Base-by-base conservation (phyloP, 2,797 vertebrate species). In the Sebastes aleutianus region DNA sequence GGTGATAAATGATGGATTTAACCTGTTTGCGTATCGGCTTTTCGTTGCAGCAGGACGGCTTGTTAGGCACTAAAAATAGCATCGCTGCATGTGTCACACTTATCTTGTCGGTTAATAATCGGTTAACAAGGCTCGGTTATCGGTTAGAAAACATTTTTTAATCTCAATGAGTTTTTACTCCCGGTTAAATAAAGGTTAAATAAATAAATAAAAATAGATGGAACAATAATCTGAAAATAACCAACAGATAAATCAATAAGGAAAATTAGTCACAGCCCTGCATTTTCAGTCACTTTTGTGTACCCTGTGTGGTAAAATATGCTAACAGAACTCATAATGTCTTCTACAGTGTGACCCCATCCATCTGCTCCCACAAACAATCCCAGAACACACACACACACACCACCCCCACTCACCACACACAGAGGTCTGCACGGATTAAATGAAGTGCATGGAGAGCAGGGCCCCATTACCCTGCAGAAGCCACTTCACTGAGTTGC, bases 371-470 rank as follows among this genome's bases (percentile, higher is more conserved):
- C 78, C 80, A 77, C 50, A 66, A 67, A 74, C 76, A 83, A 76
- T 74, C 77, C 69, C 47, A 74, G 64, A 82, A 77, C 64, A 80
- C 77, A 76, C 73, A 76, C 67, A 47, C 63, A 73, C 73, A 74
- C 59, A 68, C 20, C 76, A 70, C 76, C 36, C 85, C 66, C 82
- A 88, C 74, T 64, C 69, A 72, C 84, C 89, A 85, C 89, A 91
- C 88, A 91, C 83, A 86, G 80, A 86, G 83, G 80, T 85, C 81
- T 74, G 72, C 67, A 50, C 32, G 10, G 88, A 93, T 92, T 93
- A 92, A 93, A 93, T 88, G 83, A 90, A 91, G 86, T 84, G 84
- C 87, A 82, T 76, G 58, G 83, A 86, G 86, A 90, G 87, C 85
- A 76, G 76, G 82, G 85, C 80, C 88, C 85, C 86, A 76, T 80